Evolutionary conservation across 2,888 invertebrate species (phyloP).

Genomic region (Caenorhabditis panamensis): DNA sequence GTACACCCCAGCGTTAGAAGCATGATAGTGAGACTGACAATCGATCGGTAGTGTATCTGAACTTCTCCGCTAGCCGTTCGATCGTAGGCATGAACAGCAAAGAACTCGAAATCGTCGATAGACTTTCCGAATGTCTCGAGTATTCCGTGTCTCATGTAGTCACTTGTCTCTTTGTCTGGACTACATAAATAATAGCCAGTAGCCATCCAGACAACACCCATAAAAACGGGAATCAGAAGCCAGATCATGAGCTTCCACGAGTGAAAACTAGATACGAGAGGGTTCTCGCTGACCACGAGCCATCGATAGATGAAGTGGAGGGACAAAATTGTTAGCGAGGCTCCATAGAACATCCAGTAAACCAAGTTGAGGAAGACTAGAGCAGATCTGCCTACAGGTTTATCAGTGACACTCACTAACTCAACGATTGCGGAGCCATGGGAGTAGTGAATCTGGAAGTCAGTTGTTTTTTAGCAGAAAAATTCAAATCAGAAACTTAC

Average conservation of each 20-base stretch:
- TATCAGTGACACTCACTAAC: not conserved
- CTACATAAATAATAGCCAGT: not conserved
- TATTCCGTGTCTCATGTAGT: not conserved
- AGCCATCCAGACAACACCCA: not conserved
- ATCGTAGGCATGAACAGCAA: not conserved
- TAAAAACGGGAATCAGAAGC: not conserved
- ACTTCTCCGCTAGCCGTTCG: not conserved
- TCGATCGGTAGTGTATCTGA: not conserved
- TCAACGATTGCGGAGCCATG: not conserved
- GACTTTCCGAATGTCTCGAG: not conserved
- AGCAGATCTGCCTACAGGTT: not conserved
- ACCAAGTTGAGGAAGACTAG: slow-evolving; percentile 10
- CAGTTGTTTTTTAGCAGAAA: too few species aligned
- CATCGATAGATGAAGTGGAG: slow-evolving; percentile 44
- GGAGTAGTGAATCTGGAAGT: not conserved
- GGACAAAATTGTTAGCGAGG: slow-evolving; percentile 27
- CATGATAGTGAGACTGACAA: not conserved
- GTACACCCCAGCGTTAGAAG: not conserved
- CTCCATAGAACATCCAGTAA: slow-evolving; percentile 38
- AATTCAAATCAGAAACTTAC: not conserved
- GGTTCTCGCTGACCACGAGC: slow-evolving; percentile 15
- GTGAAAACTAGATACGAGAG: not conserved
- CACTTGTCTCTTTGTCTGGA: not conserved
- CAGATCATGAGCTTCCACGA: not conserved
- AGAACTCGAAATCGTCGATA: not conserved